phyloP scores from a whole-genome alignment of 2,888 invertebrate genomes.

The Hanleya hanleyi region DNA sequence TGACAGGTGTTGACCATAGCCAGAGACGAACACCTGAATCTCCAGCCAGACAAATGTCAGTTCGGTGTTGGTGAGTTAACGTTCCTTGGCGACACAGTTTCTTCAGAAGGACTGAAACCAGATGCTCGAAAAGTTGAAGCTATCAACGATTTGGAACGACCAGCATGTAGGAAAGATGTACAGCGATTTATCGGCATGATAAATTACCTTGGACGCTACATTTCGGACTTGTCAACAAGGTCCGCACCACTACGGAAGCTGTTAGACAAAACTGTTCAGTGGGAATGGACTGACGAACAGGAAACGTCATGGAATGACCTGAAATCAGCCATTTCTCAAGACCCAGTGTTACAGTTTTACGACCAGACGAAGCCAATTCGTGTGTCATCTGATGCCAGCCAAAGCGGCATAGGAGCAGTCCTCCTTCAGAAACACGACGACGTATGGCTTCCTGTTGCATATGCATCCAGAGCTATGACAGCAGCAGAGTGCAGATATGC shows the following conservation, averaged over 20 bases:
- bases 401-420: background rate
- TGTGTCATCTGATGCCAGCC: background rate
- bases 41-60: constrained; percentile 13
- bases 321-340: background rate
- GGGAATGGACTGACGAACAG: constrained; percentile 11
- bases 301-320: constrained; percentile 1
- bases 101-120: constrained; percentile 40
- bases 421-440: background rate
- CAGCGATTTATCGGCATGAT: constrained; percentile 25
- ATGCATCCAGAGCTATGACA: constrained; percentile 21
- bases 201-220: constrained; percentile 13
- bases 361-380: constrained; percentile 1
- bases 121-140: constrained; percentile 42
- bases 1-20: constrained; percentile 5
- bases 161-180: constrained; percentile 10
- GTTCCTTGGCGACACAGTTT: constrained; percentile 10
- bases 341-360: constrained; percentile 9
- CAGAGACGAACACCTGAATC: constrained; percentile 9
- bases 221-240: constrained; percentile 15
- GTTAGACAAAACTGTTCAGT: constrained; percentile 1
- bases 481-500: constrained; percentile 33
- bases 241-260: constrained; percentile 18
- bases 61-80: background rate
- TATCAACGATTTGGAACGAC: background rate
- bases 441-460: constrained; percentile 5